phyloP scores from a whole-genome alignment of 2,113 vertebrate genomes.

The Lophura nycthemera region DNA sequence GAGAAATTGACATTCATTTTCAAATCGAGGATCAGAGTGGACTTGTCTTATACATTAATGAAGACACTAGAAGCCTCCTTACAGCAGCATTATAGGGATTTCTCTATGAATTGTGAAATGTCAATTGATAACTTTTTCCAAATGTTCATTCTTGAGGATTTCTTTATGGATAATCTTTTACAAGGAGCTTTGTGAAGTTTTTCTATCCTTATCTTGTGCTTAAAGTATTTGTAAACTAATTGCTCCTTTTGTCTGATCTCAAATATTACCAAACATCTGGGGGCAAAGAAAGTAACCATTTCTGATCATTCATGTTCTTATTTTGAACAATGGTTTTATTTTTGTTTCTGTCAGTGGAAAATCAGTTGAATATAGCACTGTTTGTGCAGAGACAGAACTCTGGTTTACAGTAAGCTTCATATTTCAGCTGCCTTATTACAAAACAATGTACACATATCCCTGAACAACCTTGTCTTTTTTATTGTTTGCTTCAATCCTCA shows the following conservation, averaged over 20 bases:
- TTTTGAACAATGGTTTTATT: neutral
- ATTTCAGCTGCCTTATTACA: neutral
- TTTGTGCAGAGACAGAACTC: neutral
- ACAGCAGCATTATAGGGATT: rapidly evolving
- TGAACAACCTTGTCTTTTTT: neutral
- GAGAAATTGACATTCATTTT: neutral
- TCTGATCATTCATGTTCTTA: neutral
- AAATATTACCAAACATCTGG: rapidly evolving
- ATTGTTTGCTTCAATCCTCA: neutral
- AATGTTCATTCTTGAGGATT: neutral
- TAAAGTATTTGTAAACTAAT: neutral
- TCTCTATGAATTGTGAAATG: neutral
- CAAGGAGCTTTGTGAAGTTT: neutral
- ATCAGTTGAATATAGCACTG: rapidly evolving
- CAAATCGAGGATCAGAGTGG: rapidly evolving
- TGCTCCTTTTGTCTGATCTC: neutral
- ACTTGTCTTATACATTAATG: neutral
- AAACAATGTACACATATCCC: rapidly evolving
- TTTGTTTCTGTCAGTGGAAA: neutral
- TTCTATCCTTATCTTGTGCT: neutral
- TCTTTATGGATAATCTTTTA: neutral
- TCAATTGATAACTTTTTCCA: neutral
- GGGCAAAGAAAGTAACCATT: neutral
- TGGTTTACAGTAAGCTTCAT: neutral
- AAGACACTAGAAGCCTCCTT: neutral